Conservation (phyloP, 2,797 vertebrate species). For the Cichlasoma orientale region DNA sequence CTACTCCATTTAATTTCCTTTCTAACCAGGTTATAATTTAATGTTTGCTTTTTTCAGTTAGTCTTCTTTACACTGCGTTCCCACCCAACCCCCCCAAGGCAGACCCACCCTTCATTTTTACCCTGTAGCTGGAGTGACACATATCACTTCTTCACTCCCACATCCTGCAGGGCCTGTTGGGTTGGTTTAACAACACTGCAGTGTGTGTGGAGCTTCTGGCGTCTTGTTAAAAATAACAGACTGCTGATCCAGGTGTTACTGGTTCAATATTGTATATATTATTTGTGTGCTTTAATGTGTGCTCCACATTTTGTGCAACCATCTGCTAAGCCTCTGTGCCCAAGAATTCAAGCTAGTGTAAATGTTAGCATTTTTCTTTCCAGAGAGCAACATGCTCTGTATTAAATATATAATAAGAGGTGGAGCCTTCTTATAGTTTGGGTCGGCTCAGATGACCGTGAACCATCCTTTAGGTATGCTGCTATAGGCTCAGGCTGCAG, state of each 20-base stretch:
- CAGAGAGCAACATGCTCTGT: constrained; percentile 35
- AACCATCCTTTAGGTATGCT: not conserved
- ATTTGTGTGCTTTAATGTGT: constrained; percentile 10
- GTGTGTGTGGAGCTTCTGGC: constrained; percentile 38
- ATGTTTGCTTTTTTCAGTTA: constrained; percentile 21
- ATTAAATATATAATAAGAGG: not conserved
- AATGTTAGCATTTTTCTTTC: constrained; percentile 52
- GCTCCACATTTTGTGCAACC: constrained; percentile 29
- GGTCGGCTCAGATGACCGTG: not conserved
- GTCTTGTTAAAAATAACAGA: constrained; percentile 42
- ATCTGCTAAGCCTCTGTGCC: constrained; percentile 19
- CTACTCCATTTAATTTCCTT: not conserved
- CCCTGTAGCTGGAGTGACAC: constrained; percentile 24
- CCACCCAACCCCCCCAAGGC: constrained; percentile 21
- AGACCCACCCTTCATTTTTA: constrained; percentile 59
- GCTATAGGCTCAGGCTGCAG: not conserved
- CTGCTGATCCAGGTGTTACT: constrained; percentile 28
- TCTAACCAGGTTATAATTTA: not conserved
- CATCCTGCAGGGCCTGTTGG: constrained; percentile 67
- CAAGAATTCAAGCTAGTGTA: constrained; percentile 40
- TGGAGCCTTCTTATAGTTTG: not conserved
- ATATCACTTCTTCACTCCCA: constrained; percentile 41
- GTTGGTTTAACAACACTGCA: constrained; percentile 65
- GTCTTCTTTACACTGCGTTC: constrained; percentile 31
- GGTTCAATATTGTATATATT: constrained; percentile 18